Conservation (phyloP, 2,113 vertebrate genomes). For the Rafetus swinhoei region DNA sequence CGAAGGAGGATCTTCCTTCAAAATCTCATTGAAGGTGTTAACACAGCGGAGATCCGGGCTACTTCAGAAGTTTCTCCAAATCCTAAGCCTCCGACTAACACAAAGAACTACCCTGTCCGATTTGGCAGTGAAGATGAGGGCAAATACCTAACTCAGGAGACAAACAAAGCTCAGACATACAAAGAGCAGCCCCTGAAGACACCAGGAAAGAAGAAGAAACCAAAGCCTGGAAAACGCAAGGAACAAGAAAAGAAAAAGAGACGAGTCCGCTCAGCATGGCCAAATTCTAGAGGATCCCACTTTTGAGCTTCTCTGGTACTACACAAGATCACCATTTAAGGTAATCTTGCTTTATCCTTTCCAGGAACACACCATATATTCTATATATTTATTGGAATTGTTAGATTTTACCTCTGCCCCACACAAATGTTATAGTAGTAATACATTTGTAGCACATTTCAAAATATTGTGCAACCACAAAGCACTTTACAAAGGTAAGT, state of each 20-base stretch:
- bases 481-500: conserved; percentile 7
- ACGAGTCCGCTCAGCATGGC: conserved; percentile 81
- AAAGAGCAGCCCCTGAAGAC: conserved; percentile 86
- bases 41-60: conserved; percentile 89
- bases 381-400: background rate
- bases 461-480: background rate
- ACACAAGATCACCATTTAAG: conserved; percentile 64
- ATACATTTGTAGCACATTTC: background rate
- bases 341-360: conserved; percentile 57
- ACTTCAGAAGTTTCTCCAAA: conserved; percentile 79
- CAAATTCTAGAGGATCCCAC: conserved; percentile 26
- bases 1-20: conserved; percentile 91
- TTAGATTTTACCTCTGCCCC: background rate
- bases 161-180: conserved; percentile 90
- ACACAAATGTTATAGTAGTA: background rate
- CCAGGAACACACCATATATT: background rate
- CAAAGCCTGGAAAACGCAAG: conserved; percentile 88
- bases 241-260: conserved; percentile 94
- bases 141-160: conserved; percentile 91
- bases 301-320: conserved; percentile 64
- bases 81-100: conserved; percentile 88
- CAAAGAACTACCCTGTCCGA: conserved; percentile 87
- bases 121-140: conserved; percentile 84
- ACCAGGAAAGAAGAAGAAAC: conserved; percentile 91
- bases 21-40: conserved; percentile 91